phyloP scores from a whole-genome alignment of 1,140 invertebrate genomes.

The Elymnias hypermnestra region DNA sequence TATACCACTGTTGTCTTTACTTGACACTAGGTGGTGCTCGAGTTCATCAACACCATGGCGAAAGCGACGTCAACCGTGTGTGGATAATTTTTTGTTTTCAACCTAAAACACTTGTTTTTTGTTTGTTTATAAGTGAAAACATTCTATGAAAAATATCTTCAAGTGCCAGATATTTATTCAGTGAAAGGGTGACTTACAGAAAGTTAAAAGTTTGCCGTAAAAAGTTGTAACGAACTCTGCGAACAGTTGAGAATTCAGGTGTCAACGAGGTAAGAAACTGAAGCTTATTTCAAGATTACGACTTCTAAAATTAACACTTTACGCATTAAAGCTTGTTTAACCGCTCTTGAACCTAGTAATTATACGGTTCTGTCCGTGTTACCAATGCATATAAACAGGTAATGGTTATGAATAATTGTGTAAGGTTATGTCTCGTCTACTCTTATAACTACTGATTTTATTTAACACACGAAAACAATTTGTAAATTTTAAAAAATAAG shows the following conservation, averaged over 20 bases:
- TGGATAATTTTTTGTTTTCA: slow-evolving; percentile 70
- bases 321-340: slow-evolving; percentile 35
- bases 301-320: slow-evolving; percentile 63
- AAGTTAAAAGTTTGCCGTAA: slow-evolving; percentile 63
- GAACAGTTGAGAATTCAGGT: slow-evolving; percentile 72
- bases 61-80: slow-evolving; percentile 66
- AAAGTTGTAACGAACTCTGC: slow-evolving; percentile 71
- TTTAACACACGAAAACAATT: background rate
- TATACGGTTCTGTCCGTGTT: slow-evolving; percentile 24
- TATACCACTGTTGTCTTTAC: background rate
- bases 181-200: slow-evolving; percentile 40
- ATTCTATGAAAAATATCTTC: slow-evolving; percentile 42
- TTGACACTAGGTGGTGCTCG: background rate
- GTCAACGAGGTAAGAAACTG: slow-evolving; percentile 75
- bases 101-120: slow-evolving; percentile 61
- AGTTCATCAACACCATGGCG: slow-evolving; percentile 25
- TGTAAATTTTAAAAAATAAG: too few species aligned
- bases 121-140: slow-evolving; percentile 61
- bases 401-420: slow-evolving; percentile 66
- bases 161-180: slow-evolving; percentile 44
- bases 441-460: slow-evolving; percentile 28
- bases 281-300: slow-evolving; percentile 69
- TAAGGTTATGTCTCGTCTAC: slow-evolving; percentile 65
- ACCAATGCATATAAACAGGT: slow-evolving; percentile 8
- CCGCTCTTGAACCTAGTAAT: slow-evolving; percentile 33